Evolutionary conservation across 2,797 vertebrate species (phyloP), one percentile per base, ranked within the genome.

Genomic region (Falco novaeseelandiae): DNA sequence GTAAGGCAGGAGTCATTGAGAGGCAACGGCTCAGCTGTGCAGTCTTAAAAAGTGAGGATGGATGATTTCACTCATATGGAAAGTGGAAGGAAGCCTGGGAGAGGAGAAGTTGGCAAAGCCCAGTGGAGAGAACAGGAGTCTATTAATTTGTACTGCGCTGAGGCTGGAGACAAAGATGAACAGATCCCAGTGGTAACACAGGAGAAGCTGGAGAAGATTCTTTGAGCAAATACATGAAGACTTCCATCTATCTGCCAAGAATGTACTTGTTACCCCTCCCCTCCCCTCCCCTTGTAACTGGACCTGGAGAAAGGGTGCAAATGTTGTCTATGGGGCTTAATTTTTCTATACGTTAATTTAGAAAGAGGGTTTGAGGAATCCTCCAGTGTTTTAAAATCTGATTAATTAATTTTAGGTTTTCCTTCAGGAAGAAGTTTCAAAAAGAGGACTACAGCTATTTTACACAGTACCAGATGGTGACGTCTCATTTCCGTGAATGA

Each of bases 181-280:
- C 8, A 73, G 40, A 86, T 55, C 2, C 4, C 69, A 54, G 1
- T 13, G 8, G 63, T 23, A 74, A 74, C 10, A 42, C 17, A 61
- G 32, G 42, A 71, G 40, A 91, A 71, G n/a, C 12, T 83, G 29
- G 67, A 83, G 52, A 59, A 21, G 13, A 73, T 52, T 87, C 51
- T 76, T 46, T 12, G 17, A 51, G 54, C 27, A 69, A 67, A 57
- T 25, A 49, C 21, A 42, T 8, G 46, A 73, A 74, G n/a, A 69
- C 23, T 69, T 69, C 58, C 32, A 54, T 36, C 27, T 19, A 9
- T 12, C 49, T 86, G 44, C 36, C 72, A 71, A 32, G 49, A 85
- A 34, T 1, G 1, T 16, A n/a, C 1, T 8, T 65, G 11, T 38
- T 52, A 70, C 1, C 5, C 11, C 8, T 55, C 14, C 40, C 46